These are phyloP conservation scores for Mola mola DNA, from an alignment of 2,113 vertebrate genomes.

Conservation along the genomic window DNA sequence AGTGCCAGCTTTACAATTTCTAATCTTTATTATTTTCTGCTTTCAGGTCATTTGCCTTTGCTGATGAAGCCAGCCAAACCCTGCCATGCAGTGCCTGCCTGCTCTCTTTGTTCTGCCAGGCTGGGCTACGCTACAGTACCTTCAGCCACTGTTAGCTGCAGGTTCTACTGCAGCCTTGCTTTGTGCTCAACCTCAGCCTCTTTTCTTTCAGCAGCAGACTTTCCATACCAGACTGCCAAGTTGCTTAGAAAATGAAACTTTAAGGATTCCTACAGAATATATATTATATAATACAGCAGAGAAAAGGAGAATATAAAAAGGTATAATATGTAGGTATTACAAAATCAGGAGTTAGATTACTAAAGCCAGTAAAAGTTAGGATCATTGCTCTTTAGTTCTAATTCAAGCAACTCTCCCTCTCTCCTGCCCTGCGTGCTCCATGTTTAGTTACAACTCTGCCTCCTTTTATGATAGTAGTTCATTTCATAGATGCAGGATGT, in stretches of 20 bases:
- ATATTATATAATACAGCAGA: conserved; percentile 27
- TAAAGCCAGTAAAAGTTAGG: too few species aligned
- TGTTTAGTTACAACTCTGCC: too few species aligned
- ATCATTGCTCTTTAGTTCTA: too few species aligned
- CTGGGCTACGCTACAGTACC: conserved; percentile 10
- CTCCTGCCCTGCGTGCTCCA: too few species aligned
- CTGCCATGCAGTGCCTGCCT: conserved; percentile 23
- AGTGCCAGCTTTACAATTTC: conserved; percentile 12
- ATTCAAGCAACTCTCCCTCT: too few species aligned
- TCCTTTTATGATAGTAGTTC: too few species aligned
- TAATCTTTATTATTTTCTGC: conserved; percentile 52
- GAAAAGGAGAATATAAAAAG: conserved; percentile 11
- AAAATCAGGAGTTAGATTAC: too few species aligned
- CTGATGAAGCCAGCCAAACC: conserved; percentile 32
- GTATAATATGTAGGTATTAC: too few species aligned
- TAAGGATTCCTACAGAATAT: conserved; percentile 42
- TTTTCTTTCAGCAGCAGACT: conserved; percentile 10
- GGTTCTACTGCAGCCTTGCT: conserved; percentile 12
- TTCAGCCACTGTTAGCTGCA: conserved; percentile 16
- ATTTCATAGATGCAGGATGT: too few species aligned
- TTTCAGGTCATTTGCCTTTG: conserved; percentile 68
- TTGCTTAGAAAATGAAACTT: conserved; percentile 47
- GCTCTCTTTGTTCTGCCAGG: conserved; percentile 24
- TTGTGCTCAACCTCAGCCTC: conserved; percentile 13
- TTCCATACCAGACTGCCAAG: conserved; percentile 46